Percentiles rank a stretch among this genome's conserved stretches.
These are phyloP conservation scores for Drosophila limbata DNA, from an alignment of 2,888 invertebrate species.

Conservation along the genomic window DNA sequence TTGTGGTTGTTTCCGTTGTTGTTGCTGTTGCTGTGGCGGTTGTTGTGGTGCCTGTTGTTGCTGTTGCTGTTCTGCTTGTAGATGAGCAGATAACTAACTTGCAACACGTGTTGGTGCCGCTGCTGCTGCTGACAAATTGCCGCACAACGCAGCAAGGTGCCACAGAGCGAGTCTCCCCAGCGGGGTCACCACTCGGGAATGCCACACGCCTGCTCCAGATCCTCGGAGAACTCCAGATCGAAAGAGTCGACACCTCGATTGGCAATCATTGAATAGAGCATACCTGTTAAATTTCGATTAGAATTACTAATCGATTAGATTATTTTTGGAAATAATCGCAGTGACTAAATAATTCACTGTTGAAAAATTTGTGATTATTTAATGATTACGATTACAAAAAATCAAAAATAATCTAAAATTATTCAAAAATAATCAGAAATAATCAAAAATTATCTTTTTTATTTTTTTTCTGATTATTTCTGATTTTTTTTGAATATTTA, in stretches of 20 bases:
- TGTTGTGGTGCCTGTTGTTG: not conserved
- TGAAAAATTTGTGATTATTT: too few species aligned
- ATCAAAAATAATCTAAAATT: too few species aligned
- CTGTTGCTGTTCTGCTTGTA: constrained; percentile 14
- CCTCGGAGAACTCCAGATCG: not conserved
- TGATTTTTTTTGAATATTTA: too few species aligned
- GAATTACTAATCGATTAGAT: too few species aligned
- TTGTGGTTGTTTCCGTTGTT: not conserved
- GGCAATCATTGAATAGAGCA: constrained; percentile 18
- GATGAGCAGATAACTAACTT: constrained; percentile 35
- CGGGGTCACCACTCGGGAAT: constrained; percentile 21
- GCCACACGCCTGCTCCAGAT: constrained; percentile 15
- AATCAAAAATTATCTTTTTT: too few species aligned
- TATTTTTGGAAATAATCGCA: too few species aligned
- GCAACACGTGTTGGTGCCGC: not conserved
- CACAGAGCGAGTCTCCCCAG: constrained; percentile 35
- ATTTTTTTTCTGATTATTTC: too few species aligned
- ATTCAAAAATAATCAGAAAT: too few species aligned
- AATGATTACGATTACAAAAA: too few species aligned
- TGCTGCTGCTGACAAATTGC: constrained; percentile 25
- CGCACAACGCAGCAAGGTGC: constrained; percentile 29
- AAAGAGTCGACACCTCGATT: not conserved
- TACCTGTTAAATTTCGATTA: too few species aligned
- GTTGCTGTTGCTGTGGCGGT: not conserved
- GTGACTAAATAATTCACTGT: too few species aligned